Evolutionary conservation across 37 sponge, comb jelly and placozoan genomes (phyloP).

Genomic region (Lycopodina hypogea): DNA sequence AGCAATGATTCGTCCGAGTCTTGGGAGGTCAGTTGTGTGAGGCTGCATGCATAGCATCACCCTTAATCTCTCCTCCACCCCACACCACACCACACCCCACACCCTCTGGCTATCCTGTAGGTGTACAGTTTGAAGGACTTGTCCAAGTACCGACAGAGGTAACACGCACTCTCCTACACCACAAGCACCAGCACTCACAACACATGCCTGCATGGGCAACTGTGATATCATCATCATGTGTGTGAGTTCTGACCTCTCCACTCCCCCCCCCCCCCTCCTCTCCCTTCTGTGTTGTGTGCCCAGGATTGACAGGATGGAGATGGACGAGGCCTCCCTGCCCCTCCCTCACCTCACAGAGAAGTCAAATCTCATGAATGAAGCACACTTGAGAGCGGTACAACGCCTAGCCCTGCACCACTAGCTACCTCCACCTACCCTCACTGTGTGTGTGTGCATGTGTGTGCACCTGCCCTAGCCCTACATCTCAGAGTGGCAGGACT

Average conservation of each 20-base stretch:
- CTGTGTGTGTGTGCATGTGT: slow-evolving; percentile 7
- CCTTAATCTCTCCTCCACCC: background rate
- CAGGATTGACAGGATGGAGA: slow-evolving; percentile 49
- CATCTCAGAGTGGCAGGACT: too few species aligned
- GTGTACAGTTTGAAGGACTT: slow-evolving; percentile 26
- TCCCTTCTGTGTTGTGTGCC: slow-evolving; percentile 8
- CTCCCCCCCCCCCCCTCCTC: too few species aligned
- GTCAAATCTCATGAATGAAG: slow-evolving; percentile 18
- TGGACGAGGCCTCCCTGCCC: slow-evolving; percentile 49
- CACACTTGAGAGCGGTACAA: slow-evolving; percentile 37
- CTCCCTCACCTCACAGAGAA: slow-evolving; percentile 48
- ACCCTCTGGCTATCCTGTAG: slow-evolving; percentile 13
- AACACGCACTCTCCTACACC: too few species aligned
- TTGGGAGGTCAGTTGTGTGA: slow-evolving; percentile 27
- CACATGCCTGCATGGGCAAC: too few species aligned
- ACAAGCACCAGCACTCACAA: too few species aligned
- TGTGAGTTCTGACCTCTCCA: too few species aligned
- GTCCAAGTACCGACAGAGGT: slow-evolving; percentile 16
- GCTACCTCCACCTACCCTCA: background rate
- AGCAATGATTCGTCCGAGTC: background rate
- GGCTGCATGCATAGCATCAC: too few species aligned
- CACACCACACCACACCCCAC: too few species aligned
- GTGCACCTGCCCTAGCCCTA: background rate
- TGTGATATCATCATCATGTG: too few species aligned
- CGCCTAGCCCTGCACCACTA: background rate